Base-by-base conservation (phyloP, 2,113 vertebrate species). In the Empidonax traillii region DNA sequence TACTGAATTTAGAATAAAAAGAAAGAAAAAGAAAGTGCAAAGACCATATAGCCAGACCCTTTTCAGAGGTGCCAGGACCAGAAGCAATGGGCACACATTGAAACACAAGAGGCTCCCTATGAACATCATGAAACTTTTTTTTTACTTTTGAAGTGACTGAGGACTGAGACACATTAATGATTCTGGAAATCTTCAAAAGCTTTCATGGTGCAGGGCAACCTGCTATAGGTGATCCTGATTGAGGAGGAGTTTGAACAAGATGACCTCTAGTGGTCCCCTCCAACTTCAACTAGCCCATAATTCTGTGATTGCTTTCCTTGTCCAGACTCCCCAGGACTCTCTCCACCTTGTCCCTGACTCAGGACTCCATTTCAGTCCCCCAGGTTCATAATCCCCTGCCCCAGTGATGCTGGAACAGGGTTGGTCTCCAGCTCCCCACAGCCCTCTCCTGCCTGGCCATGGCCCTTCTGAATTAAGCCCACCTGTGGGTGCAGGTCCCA, bases 401-500 rank as follows among this genome's bases (percentile, higher is more conserved):
- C 24, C n/a, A 65, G 30, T 2, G 20, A 28, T 14, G 14, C 2
- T 22, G 27, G 20, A 55, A 11, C 9, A 53, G 16, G n/a, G 8
- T 4, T 2, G 0, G 1, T 31, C 17, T 86, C n/a, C 53, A 62
- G 35, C 7, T 89, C 19, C 31, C 33, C 24, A 33, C 7, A 39
- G 3, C 10, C 28, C 33, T 25, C 6, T 8, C 28, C 30, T 71
- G 5, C 18, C 28, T 20, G 19, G 21, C 8, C 7, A 19, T 3
- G 15, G 19, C 19, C 14, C 15, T 6, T 1, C 2, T 2, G 9
- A 43, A 19, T 8, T 5, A 23, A 18, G 10, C 2, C 15, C 22
- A 28, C 6, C 6, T 43, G 6, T 2, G 1, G 3, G 1, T 43
- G 5, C 3, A 9, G 0, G 2, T 27, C 37, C 43, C 6, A 8